phyloP scores from a whole-genome alignment of 2,113 vertebrate species.

The Rhineura floridana region DNA sequence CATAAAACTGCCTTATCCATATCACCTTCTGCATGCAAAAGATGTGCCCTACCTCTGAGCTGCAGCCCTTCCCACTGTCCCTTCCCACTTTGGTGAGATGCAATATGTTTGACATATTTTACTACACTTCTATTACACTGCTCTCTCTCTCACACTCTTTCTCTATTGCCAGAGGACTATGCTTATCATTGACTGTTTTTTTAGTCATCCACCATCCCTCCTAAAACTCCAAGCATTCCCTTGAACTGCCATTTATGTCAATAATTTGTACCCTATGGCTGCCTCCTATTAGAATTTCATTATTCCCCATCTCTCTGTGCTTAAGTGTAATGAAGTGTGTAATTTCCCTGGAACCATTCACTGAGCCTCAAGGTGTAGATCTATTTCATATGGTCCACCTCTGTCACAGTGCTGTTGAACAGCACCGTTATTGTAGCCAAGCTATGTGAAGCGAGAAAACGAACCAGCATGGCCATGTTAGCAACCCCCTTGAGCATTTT shows the following conservation, averaged over 20 bases:
- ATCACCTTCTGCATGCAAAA: background rate
- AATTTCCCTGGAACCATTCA: conserved; percentile 47
- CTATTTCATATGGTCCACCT: conserved; percentile 50
- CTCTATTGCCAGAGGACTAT: background rate
- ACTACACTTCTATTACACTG: conserved; percentile 3
- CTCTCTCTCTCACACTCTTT: background rate
- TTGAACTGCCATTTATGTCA: conserved; percentile 27
- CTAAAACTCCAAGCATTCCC: background rate
- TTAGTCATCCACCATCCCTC: background rate
- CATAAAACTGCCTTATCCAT: background rate
- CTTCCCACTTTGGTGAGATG: background rate
- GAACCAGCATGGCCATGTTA: conserved; percentile 21
- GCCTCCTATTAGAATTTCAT: conserved; percentile 39
- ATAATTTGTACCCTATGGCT: conserved; percentile 22
- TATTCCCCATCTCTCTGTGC: conserved; percentile 29
- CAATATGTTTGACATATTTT: background rate
- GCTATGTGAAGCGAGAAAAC: conserved; percentile 25
- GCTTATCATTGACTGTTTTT: background rate
- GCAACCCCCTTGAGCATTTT: background rate
- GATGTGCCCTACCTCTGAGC: too few species aligned
- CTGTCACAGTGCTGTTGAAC: conserved; percentile 37
- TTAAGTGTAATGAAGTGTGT: conserved; percentile 50
- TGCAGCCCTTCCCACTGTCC: background rate
- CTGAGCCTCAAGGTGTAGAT: conserved; percentile 40
- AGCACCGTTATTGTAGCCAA: background rate